Percentiles rank a stretch among this genome's conserved stretches.
phyloP scores from a whole-genome alignment of 2,888 invertebrate species.

The Leptarthrus brevirostris region DNA sequence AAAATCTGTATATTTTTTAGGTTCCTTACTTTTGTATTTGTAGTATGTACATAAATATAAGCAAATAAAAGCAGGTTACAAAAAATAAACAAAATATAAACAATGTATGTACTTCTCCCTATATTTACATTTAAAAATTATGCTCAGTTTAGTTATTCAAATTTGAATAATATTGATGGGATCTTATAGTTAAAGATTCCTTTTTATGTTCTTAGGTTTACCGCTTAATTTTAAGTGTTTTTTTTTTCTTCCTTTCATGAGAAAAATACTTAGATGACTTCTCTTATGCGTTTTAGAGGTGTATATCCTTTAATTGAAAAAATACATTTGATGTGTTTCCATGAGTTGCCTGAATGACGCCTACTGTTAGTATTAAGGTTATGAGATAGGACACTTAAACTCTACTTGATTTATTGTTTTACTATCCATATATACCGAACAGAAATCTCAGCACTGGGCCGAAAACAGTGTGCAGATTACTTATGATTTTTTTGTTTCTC shows the following conservation, averaged over 20 bases:
- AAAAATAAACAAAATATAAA: constrained; percentile 33
- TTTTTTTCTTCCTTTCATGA: not conserved
- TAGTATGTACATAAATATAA: constrained; percentile 30
- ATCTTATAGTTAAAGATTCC: constrained; percentile 11
- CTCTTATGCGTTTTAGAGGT: constrained; percentile 2
- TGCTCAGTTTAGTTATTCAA: constrained; percentile 14
- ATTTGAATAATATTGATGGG: constrained; percentile 29
- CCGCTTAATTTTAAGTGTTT: constrained; percentile 2
- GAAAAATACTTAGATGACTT: constrained; percentile 12
- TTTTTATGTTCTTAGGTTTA: constrained; percentile 10
- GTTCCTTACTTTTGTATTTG: not conserved
- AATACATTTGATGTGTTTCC: constrained; percentile 39
- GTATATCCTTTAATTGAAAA: constrained; percentile 23
- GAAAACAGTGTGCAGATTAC: constrained; percentile 18
- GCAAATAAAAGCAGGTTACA: constrained; percentile 28
- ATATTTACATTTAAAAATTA: constrained; percentile 44
- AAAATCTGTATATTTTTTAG: not conserved
- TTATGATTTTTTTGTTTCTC: not conserved
- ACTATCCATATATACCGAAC: constrained; percentile 18
- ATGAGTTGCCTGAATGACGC: constrained; percentile 19
- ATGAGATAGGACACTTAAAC: constrained; percentile 41
- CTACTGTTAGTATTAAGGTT: constrained; percentile 28
- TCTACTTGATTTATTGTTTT: constrained; percentile 31
- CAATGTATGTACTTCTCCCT: constrained; percentile 21
- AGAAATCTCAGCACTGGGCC: constrained; percentile 5